Evolutionary conservation across 2,888 invertebrate species (phyloP).

Genomic region (Drosophila anceps): DNA sequence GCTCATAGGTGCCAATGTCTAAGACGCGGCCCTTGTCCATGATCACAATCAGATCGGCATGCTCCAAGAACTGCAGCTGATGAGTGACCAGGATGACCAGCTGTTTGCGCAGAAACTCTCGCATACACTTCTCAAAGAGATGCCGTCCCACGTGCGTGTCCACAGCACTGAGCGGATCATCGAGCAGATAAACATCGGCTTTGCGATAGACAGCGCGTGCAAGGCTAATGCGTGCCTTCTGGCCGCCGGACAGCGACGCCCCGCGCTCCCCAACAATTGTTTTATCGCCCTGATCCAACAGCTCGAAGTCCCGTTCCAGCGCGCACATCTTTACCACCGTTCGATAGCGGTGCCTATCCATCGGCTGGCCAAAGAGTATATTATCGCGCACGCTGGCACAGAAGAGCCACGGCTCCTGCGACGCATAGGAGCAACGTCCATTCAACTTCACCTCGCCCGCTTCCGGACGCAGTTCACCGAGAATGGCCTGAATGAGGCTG

Average conservation of each 20-base stretch:
- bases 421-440: slow-evolving; percentile 89
- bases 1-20: slow-evolving; percentile 89
- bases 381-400: slow-evolving; percentile 88
- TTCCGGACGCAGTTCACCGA: slow-evolving; percentile 86
- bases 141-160: slow-evolving; percentile 96
- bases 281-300: slow-evolving; percentile 87
- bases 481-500: slow-evolving; percentile 86
- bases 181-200: slow-evolving; percentile 94
- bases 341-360: slow-evolving; percentile 87
- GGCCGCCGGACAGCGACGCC: slow-evolving; percentile 94
- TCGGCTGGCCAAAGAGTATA: slow-evolving; percentile 87
- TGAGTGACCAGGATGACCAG: slow-evolving; percentile 93
- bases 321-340: slow-evolving; percentile 86
- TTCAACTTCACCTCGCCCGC: slow-evolving; percentile 87
- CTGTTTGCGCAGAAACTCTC: slow-evolving; percentile 87
- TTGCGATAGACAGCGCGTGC: slow-evolving; percentile 94
- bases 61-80: slow-evolving; percentile 92
- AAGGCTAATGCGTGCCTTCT: slow-evolving; percentile 94
- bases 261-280: slow-evolving; percentile 92
- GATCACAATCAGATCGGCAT: slow-evolving; percentile 87
- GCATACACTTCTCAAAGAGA: slow-evolving; percentile 90
- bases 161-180: slow-evolving; percentile 96
- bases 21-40: slow-evolving; percentile 83
- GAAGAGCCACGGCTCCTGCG: slow-evolving; percentile 94
- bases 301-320: slow-evolving; percentile 86